Evolutionary conservation across 2,888 invertebrate genomes (phyloP).

Genomic region (Brenthis daphne): DNA sequence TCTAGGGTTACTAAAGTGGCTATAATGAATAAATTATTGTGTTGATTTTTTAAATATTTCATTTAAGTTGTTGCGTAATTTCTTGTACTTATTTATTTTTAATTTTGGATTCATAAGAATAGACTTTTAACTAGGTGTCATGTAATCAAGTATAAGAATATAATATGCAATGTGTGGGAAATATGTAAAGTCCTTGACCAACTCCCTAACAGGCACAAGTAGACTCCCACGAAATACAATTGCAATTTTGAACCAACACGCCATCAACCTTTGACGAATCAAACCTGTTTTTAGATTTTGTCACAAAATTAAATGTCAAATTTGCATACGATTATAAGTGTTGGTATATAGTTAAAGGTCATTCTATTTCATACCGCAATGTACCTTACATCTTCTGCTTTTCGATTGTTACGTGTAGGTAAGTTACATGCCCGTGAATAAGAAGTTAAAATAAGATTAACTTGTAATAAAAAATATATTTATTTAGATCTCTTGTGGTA

Average conservation of each 20-base stretch:
- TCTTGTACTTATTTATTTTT: too few relatives aligned
- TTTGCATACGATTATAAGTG: slow-evolving; percentile 41
- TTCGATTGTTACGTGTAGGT: not conserved
- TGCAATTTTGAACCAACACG: slow-evolving; percentile 46
- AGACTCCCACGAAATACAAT: slow-evolving; percentile 66
- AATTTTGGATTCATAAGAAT: not conserved
- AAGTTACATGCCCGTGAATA: not conserved
- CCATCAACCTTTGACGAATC: slow-evolving; percentile 40
- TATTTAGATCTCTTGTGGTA: too few relatives aligned
- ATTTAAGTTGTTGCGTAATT: too few relatives aligned
- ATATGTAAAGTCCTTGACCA: slow-evolving; percentile 60
- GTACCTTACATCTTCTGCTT: slow-evolving; percentile 1
- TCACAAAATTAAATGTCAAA: slow-evolving; percentile 45
- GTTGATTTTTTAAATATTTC: too few relatives aligned
- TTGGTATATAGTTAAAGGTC: slow-evolving; percentile 30
- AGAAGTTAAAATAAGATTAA: too few relatives aligned
- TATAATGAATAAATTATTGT: too few relatives aligned
- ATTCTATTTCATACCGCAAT: slow-evolving; percentile 27
- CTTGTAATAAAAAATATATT: too few relatives aligned
- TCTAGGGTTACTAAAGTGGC: too few relatives aligned
- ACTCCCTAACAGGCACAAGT: slow-evolving; percentile 46
- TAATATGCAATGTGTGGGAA: slow-evolving; percentile 56
- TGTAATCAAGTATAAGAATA: slow-evolving; percentile 34
- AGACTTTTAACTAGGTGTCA: slow-evolving; percentile 15
- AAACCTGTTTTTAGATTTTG: slow-evolving; percentile 39